Conservation (phyloP, 2,113 vertebrate species). For the Crotalus tigris region DNA sequence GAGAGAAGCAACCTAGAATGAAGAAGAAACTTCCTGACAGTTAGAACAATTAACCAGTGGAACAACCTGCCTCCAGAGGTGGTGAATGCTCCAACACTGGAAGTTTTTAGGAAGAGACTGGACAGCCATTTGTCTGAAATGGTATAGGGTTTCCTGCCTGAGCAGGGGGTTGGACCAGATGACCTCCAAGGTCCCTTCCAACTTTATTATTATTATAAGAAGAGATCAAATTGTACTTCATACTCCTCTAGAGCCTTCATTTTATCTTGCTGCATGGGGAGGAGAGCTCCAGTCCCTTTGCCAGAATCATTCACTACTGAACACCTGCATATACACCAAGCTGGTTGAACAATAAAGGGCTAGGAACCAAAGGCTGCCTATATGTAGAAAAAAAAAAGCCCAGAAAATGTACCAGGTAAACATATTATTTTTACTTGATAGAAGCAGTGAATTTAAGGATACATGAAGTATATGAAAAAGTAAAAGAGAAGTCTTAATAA, state of each 20-base stretch:
- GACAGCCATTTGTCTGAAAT: too few species aligned
- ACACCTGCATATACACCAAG: background rate
- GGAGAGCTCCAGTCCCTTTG: accelerated
- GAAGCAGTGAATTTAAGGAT: background rate
- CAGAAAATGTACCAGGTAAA: background rate
- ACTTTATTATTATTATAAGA: background rate
- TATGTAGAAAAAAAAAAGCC: background rate
- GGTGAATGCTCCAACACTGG: too few species aligned
- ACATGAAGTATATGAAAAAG: background rate
- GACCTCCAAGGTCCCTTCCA: too few species aligned
- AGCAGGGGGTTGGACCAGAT: too few species aligned
- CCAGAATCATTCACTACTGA: background rate
- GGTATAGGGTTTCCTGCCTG: too few species aligned
- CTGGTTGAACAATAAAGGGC: background rate
- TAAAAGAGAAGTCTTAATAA: background rate
- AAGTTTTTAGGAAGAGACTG: too few species aligned
- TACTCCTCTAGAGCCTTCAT: background rate
- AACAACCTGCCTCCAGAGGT: too few species aligned
- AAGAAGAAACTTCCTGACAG: too few species aligned
- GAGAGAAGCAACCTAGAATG: too few species aligned
- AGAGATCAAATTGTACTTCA: background rate
- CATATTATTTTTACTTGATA: background rate
- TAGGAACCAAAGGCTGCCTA: background rate
- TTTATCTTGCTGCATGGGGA: background rate
- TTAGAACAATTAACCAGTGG: too few species aligned